Evolutionary conservation across 2,797 vertebrate genomes (phyloP), one percentile per base, ranked within the genome.

Genomic region (Alfaro cultratus): DNA sequence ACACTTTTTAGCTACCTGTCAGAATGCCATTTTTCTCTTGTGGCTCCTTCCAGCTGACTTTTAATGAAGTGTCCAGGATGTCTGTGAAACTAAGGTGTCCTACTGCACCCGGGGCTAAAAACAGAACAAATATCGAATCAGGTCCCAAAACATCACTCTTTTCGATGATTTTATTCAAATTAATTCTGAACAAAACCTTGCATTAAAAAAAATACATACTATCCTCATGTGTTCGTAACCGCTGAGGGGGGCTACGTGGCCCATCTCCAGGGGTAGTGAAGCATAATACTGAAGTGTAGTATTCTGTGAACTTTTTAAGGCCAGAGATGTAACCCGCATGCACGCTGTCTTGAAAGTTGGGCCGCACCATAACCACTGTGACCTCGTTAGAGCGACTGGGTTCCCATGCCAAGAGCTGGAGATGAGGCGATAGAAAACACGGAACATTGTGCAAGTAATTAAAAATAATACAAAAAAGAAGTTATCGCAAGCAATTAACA

Each of bases 1-100:
- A 9, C 23, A 71, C 49, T 67, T 78, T 83, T 74, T 67, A 72
- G 70, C 72, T 85, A 99, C 98, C 98, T 70, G 98, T 98, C 88
- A 99, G 96, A 77, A 99, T 74, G 0, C 98, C 99, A 0, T 99
- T 99, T 95, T 97, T 99, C 94, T 99, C 98, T 7, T 96, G 94
- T 0, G 99, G 99, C 84, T 99, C 98, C 87, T 97, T 97, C 99
- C 99, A 99, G 96, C 98, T 99, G 93, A 99, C 98, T 93, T 98
- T 99, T 85, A 99, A 95, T 5, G 99, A 99, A 0, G 99, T 99
- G 89, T 99, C 99, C 95, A 99, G 91, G 94, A 99, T 98, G 86
- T 99, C 98, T 0, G 95, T 98, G 95, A 99, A 99, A 94, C 98
- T 97, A 73, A 99, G 96, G 90, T 99, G 97, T 87, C 98, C 98